Base-by-base conservation (phyloP, 2,888 invertebrate species). In the Carabus problematicus region DNA sequence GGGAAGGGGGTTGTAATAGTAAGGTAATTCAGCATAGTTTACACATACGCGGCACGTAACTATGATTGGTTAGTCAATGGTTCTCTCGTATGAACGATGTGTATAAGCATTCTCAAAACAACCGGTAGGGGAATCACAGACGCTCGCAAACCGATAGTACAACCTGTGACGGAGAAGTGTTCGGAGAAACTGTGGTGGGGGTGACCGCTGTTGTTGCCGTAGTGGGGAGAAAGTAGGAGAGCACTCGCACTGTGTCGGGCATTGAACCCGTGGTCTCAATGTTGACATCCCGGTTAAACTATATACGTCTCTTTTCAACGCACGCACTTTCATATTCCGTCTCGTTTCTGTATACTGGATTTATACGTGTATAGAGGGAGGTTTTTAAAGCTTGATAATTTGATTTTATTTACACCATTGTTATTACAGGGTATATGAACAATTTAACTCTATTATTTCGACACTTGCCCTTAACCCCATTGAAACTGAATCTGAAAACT, bases 231-330 rank as follows among this genome's bases (percentile, higher is more conserved):
- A 74, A 75, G 76, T 76, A 77, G 78, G 78, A 77, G 77, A 77
- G 74, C 74, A 73, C 76, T 75, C 74, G 76, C 76, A 79, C 77
- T 79, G 77, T 79, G 79, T 75, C 79, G 80, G 79, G 72, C 80
- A 73, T 78, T 78, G 80, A 80, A 78, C 80, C 75, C 76, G 72
- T 78, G 80, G 75, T 78, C 78, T 75, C 79, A 78, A 79, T 79
- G 80, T 79, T 80, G 80, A 79, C 78, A 78, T 79, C 78, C 77
- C 78, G 76, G 76, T 77, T 76, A 75, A 73, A 73, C 72, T 60
- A 52, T 49, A 41, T 18, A 52, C 42, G 54, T 67, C 60, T 67
- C 60, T 29, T 40, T 67, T 52, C 6, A 9, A 66, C 59, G 66
- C 42, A 18, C n/a, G 39, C 39, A 39, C 47, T 56, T 14, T 39